Evolutionary conservation across 2,797 vertebrate genomes (phyloP).

Genomic region (Danio jaintianensis): DNA sequence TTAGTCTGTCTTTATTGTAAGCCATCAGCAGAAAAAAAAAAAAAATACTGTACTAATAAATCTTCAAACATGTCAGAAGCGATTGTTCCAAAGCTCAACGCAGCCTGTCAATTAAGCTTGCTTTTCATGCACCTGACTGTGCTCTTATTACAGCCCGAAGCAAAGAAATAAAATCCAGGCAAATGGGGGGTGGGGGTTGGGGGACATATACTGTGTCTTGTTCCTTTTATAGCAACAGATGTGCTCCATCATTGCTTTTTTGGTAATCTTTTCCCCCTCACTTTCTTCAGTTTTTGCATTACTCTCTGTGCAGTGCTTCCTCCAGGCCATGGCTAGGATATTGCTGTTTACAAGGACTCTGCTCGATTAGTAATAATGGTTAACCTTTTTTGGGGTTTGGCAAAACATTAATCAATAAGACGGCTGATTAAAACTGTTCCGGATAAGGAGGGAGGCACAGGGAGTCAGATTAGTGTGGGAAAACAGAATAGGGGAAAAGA

Average conservation of each 20-base stretch:
- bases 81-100: conserved; percentile 12
- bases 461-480: conserved; percentile 6
- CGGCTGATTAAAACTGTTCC: conserved; percentile 54
- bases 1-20: conserved; percentile 61
- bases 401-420: conserved; percentile 61
- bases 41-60: conserved; percentile 7
- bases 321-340: conserved; percentile 52
- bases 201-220: conserved; percentile 47
- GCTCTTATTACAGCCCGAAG: conserved; percentile 11
- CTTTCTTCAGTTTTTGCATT: conserved; percentile 25
- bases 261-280: neutral
- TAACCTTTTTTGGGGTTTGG: conserved; percentile 56
- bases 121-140: conserved; percentile 15
- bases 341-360: conserved; percentile 53
- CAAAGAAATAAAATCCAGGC: conserved; percentile 32
- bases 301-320: conserved; percentile 46
- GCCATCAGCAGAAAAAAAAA: conserved; percentile 60
- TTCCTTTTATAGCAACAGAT: conserved; percentile 48
- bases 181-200: too few species aligned
- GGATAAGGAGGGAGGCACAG: neutral
- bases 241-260: conserved; percentile 38
- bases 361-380: conserved; percentile 62
- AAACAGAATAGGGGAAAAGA: conserved; percentile 8
- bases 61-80: conserved; percentile 18
- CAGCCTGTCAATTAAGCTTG: conserved; percentile 34